Conservation (phyloP, 2,888 invertebrate genomes). For the Heliothis peltigera region DNA sequence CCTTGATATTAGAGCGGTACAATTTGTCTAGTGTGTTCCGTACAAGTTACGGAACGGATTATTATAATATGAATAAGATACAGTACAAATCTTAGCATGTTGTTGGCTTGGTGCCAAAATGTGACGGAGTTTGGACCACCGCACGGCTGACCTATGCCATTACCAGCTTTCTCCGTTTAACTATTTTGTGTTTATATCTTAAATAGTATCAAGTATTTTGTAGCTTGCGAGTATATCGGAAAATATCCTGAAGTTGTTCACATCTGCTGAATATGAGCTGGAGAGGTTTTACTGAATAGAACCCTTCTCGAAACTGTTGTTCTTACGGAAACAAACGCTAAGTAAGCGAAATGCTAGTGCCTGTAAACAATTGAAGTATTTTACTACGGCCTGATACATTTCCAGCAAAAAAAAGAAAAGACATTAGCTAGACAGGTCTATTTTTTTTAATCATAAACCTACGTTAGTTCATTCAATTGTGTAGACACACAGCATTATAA, state of each 20-base stretch:
- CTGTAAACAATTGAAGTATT: no score
- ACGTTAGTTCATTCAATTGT: neutral
- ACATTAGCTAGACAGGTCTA: no score
- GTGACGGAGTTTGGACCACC: constrained; percentile 45
- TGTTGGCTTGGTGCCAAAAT: constrained; percentile 53
- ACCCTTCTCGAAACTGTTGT: neutral
- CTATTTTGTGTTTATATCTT: constrained; percentile 37
- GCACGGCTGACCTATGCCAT: constrained; percentile 49
- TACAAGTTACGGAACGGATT: constrained; percentile 42
- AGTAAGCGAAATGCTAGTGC: no score
- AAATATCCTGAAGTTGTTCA: neutral
- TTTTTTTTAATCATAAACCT: no score
- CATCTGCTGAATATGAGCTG: neutral
- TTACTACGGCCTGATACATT: no score
- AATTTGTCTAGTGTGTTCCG: constrained; percentile 49
- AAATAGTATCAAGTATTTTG: constrained; percentile 21
- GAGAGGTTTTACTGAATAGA: neutral
- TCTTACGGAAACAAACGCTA: neutral
- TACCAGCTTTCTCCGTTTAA: constrained; percentile 45
- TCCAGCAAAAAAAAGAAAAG: no score
- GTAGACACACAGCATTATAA: neutral
- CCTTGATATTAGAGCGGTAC: constrained; percentile 58
- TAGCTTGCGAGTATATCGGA: neutral
- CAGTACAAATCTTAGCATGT: constrained; percentile 40
- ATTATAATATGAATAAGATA: constrained; percentile 57